Base-by-base conservation (phyloP, 1,140 invertebrate species). In the Drosophila tani region DNA sequence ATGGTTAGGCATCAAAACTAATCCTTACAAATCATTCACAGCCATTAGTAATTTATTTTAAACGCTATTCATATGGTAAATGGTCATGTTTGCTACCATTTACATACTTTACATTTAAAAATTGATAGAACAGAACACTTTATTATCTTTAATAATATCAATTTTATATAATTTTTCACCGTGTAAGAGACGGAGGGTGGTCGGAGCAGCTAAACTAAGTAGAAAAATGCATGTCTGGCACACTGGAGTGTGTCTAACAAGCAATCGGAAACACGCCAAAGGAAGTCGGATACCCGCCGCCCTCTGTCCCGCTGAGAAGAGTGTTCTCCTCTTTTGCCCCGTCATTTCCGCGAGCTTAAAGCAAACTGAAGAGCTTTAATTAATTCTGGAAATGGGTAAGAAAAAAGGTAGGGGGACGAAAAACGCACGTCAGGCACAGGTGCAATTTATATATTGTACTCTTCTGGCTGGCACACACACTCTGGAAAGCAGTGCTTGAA, bases 151-250 rank as follows among this genome's bases (percentile, higher is more conserved):
- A 29, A 53, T 14, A 32, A 1, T 8, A 19, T 4, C 15, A 15
- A n/a, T 1, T 6, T 29, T 2, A 1, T 14, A 3, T 14, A 3
- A n/a, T 6, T 41, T 45, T 69, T 29, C 14, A 0, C 35, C 21
- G 12, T 68, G 63, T 55, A 43, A n/a, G 19, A 15, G 32, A 7
- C 66, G 14, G 5, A 29, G 27, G 32, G 21, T 64, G 32, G 27
- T 40, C 60, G 50, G 8, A 19, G 45, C 43, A 51, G 62, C 59
- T 38, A 81, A 87, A 87, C 62, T 68, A 84, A 81, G 75, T 76
- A 84, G 69, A 88, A 88, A 87, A 88, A 84, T 88, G 81, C 81
- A 90, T 90, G 84, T 88, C 81, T 88, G 85, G 71, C 64, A 62
- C 69, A 62, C 60, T 45, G 51, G 58, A 68, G 63, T 75, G 77